A percentile compares a stretch with the other conserved stretches of the same genome.
Conservation (phyloP, 2,113 vertebrate species). For the Paraplagusia blochii region DNA sequence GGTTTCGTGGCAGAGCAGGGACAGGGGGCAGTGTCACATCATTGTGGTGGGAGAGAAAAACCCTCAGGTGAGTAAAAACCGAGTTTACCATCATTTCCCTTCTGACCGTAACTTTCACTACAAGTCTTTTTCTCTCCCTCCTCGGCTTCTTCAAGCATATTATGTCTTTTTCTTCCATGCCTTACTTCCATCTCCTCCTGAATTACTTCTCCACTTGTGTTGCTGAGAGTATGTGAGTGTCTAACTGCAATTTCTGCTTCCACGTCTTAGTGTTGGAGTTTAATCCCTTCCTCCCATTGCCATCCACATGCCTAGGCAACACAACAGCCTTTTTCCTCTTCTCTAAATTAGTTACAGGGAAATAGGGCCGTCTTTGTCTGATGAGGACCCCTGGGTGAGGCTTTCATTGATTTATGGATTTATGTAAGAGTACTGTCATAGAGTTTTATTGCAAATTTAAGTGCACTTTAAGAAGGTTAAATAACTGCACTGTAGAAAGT, state of each 20-base stretch:
- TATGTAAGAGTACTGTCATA: constrained; percentile 55
- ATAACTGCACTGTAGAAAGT: constrained; percentile 34
- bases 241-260: too few relatives aligned
- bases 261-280: constrained; percentile 49
- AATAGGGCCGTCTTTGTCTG: constrained; percentile 32
- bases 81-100: constrained; percentile 23
- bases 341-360: constrained; percentile 33
- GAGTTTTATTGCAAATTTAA: constrained; percentile 55
- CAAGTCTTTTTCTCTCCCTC: constrained; percentile 27
- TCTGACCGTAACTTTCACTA: constrained; percentile 36
- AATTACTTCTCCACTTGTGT: constrained; percentile 8
- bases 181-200: constrained; percentile 11
- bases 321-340: constrained; percentile 26
- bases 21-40: constrained; percentile 47
- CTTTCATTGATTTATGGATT: constrained; percentile 51
- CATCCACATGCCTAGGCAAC: constrained; percentile 55
- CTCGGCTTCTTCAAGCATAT: constrained; percentile 19
- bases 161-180: constrained; percentile 15
- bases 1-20: constrained; percentile 36
- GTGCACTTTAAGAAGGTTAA: constrained; percentile 50
- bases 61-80: constrained; percentile 42
- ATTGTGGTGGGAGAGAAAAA: constrained; percentile 36
- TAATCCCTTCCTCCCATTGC: constrained; percentile 62
- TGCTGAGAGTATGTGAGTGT: constrained; percentile 36
- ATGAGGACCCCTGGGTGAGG: constrained; percentile 44